Conservation (phyloP, 2,888 invertebrate genomes). For the Lysandra coridon region DNA sequence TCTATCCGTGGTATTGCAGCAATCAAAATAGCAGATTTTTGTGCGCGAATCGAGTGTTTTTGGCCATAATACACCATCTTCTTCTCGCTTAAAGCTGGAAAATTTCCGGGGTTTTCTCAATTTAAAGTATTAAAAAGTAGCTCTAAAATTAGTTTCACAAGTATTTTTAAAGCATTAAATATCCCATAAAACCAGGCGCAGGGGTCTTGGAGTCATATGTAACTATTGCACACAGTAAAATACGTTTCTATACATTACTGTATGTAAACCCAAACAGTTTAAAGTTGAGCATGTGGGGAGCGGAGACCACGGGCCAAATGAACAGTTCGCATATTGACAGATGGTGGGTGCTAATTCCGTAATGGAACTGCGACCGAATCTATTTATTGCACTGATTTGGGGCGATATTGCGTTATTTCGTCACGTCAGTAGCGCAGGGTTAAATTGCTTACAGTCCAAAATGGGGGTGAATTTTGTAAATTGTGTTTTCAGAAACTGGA, state of each 20-base stretch:
- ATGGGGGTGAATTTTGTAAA: neutral
- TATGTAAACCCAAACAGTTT: slow-evolving; percentile 17
- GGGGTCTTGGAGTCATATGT: too few relatives aligned
- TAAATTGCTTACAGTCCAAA: neutral
- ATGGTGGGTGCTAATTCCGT: slow-evolving; percentile 39
- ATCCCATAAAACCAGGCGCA: too few relatives aligned
- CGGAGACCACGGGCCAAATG: slow-evolving; percentile 17
- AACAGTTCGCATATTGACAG: slow-evolving; percentile 37
- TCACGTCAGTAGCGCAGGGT: neutral
- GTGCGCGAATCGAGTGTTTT: too few relatives aligned
- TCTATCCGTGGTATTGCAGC: neutral
- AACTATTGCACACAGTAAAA: too few relatives aligned
- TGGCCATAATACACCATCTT: too few relatives aligned
- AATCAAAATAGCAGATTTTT: neutral
- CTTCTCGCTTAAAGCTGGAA: too few relatives aligned
- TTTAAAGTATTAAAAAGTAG: too few relatives aligned
- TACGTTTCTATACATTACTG: neutral
- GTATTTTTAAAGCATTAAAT: too few relatives aligned
- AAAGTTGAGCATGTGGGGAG: slow-evolving; percentile 16
- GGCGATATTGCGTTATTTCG: slow-evolving; percentile 28
- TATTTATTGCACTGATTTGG: slow-evolving; percentile 32
- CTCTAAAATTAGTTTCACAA: too few relatives aligned
- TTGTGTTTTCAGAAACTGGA: neutral
- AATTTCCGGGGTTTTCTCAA: too few relatives aligned
- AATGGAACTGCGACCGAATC: slow-evolving; percentile 36